Percentiles rank a stretch among this genome's conserved stretches.
Evolutionary conservation across 2,888 invertebrate genomes (phyloP).

Genomic region (Drepanosiphum platanoidis): DNA sequence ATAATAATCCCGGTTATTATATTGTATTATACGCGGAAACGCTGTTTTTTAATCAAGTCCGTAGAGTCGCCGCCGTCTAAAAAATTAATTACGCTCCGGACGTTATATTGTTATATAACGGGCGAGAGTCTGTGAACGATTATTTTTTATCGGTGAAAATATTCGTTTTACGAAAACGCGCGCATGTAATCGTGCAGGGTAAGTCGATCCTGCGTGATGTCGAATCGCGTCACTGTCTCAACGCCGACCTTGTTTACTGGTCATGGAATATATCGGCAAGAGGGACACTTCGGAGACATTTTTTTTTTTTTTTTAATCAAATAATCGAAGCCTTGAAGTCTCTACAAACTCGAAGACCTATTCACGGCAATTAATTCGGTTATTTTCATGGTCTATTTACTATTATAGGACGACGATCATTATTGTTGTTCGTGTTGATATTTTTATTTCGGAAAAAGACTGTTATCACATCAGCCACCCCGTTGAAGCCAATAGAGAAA

Average conservation of each 20-base stretch:
- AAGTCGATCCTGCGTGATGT: too few species aligned
- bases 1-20: not conserved
- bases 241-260: not conserved
- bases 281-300: too few species aligned
- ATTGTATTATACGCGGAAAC: not conserved
- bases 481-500: not conserved
- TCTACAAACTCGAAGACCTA: too few species aligned
- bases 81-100: not conserved
- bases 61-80: not conserved
- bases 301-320: too few species aligned
- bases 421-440: not conserved
- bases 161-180: not conserved
- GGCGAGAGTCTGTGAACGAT: not conserved
- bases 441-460: not conserved
- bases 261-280: too few species aligned
- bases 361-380: too few species aligned
- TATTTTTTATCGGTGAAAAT: not conserved
- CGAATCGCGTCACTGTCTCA: not conserved
- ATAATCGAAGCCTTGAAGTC: too few species aligned
- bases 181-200: too few species aligned
- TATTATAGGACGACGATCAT: not conserved
- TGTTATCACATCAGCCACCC: not conserved
- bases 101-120: not conserved
- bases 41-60: not conserved
- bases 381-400: too few species aligned